Evolutionary conservation across 2,113 vertebrate species (phyloP), one percentile per base, ranked within the genome.

Genomic region (Paracanthobrama guichenoti): DNA sequence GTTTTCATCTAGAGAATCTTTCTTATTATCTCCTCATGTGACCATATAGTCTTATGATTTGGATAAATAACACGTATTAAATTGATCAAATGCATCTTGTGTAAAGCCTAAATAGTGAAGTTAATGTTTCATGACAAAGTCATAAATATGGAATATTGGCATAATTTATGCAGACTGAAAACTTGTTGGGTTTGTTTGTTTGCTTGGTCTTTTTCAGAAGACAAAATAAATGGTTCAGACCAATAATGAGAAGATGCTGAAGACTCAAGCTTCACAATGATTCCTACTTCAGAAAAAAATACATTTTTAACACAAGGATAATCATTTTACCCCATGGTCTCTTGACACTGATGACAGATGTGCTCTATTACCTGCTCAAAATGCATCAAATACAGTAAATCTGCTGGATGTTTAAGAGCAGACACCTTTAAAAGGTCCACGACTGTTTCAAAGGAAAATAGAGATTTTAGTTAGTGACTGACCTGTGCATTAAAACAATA

Each of bases 301-400:
- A 79, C n/a, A 46, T 44, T 46, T 42, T 64, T 62, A 62, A 81
- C 50, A 44, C 14, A 28, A 62, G n/a, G 57, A 79, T 59, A 42
- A 42, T 2, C 12, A 57, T 79, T 44, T 44, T 79, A 79, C 35
- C 53, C 76, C 76, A 46, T 28, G n/a, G 77, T 62, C 22, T 62
- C 14, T 46, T 62, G 76, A 62, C 14, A 26, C 35, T 79, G 42
- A 62, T 62, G 57, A 79, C 76, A 79, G 76, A 62, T 79, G 76
- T 46, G 76, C 57, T 79, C 76, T 79, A 62, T 79, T 79, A 79
- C 35, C 76, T 62, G 76, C n/a, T 62, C 39, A 62, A 20, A 79
- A 46, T 26, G 57, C 76, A 44, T 60, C 76, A 44, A 72, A 22
- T 84, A 79, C 59, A 7, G 71, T 71, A 75, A 53, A 77, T 35